These are phyloP conservation scores for Esperia sulphurella DNA, from an alignment of 2,888 invertebrate genomes.

Conservation along the genomic window DNA sequence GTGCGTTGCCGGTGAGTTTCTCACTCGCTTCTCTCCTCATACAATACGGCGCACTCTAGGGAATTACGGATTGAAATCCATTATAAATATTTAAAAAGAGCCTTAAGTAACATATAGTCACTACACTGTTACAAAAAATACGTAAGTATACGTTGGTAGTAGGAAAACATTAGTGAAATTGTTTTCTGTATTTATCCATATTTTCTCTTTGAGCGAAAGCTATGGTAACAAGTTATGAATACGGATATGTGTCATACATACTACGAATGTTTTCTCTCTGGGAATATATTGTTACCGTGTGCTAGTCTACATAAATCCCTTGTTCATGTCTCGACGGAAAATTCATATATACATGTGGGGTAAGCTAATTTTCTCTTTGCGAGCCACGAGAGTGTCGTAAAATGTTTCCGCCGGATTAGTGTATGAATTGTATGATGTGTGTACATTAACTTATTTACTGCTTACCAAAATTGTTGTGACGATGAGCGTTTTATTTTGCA, in stretches of 20 bases:
- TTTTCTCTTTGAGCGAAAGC: constrained; percentile 10
- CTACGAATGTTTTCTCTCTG: constrained; percentile 34
- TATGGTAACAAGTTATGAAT: constrained; percentile 32
- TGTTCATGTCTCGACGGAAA: constrained; percentile 31
- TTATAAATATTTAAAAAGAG: not conserved
- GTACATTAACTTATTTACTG: constrained; percentile 24
- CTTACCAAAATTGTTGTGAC: constrained; percentile 95
- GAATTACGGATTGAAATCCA: constrained; percentile 24
- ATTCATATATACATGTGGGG: constrained; percentile 35
- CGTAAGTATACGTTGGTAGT: not conserved
- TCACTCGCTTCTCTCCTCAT: constrained; percentile 94
- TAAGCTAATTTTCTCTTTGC: constrained; percentile 55
- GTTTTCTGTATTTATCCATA: constrained; percentile 8
- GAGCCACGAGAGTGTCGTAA: constrained; percentile 43
- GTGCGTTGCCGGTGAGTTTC: constrained; percentile 92
- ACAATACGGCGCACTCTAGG: constrained; percentile 95
- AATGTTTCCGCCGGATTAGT: constrained; percentile 41
- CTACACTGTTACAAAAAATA: not conserved
- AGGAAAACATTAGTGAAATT: constrained; percentile 7
- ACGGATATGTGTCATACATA: constrained; percentile 31
- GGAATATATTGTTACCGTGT: constrained; percentile 41
- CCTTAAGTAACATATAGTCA: not conserved
- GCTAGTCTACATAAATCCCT: constrained; percentile 37
- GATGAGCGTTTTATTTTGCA: constrained; percentile 94
- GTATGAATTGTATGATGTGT: constrained; percentile 6